A percentile compares a stretch with the other conserved stretches of the same genome.
Evolutionary conservation across 2,113 vertebrate genomes (phyloP).

Genomic region (Myiozetetes cayanensis): DNA sequence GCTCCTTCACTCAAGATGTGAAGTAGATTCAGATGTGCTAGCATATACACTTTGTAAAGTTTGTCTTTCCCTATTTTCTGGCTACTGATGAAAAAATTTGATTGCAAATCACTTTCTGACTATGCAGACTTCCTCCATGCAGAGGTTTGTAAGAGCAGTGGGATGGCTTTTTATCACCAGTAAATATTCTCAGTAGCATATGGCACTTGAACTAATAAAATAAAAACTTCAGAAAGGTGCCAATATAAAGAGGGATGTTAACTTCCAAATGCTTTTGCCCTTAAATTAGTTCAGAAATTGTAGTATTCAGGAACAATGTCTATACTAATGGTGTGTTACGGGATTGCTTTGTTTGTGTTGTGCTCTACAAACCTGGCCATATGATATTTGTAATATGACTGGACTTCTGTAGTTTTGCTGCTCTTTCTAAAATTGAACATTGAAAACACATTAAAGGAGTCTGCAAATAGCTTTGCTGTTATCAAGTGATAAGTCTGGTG

Average conservation of each 20-base stretch:
- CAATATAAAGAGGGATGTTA: not conserved
- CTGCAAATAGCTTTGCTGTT: not conserved
- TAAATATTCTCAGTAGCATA: not conserved
- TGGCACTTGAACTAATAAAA: not conserved
- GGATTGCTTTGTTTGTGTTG: not conserved
- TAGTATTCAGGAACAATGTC: not conserved
- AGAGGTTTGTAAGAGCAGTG: not conserved
- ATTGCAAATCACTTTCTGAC: not conserved
- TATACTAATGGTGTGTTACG: fast-evolving
- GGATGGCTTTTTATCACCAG: not conserved
- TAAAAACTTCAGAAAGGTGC: not conserved
- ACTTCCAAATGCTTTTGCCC: not conserved
- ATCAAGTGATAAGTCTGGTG: not conserved
- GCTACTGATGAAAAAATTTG: not conserved
- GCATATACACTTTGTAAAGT: not conserved
- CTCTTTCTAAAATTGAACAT: not conserved
- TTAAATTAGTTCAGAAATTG: not conserved
- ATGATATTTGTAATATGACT: not conserved
- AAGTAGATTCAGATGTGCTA: slow-evolving; percentile 62
- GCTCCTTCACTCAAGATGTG: slow-evolving; percentile 55
- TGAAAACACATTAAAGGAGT: not conserved
- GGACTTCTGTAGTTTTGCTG: not conserved
- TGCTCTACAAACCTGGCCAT: not conserved
- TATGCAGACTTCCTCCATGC: not conserved
- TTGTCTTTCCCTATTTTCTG: not conserved